phyloP scores from a whole-genome alignment of 2,888 invertebrate genomes.

The Ligdia adustata region DNA sequence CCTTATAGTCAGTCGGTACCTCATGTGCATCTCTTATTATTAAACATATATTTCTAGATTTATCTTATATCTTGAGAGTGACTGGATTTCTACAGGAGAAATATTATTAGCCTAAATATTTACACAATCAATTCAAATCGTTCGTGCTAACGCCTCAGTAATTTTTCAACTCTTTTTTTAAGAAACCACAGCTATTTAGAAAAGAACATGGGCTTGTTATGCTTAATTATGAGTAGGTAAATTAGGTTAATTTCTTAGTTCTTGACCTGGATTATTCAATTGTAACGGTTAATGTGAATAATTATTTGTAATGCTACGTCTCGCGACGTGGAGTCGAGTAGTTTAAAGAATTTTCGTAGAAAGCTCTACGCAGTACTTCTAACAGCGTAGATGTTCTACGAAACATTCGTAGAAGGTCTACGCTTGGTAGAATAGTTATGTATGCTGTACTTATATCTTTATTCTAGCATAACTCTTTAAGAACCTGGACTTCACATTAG shows the following conservation, averaged over 20 bases:
- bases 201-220: conserved; percentile 17
- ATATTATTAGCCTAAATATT: conserved; percentile 10
- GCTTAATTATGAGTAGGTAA: conserved; percentile 19
- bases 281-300: conserved; percentile 5
- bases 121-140: conserved; percentile 10
- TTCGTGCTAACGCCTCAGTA: conserved; percentile 23
- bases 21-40: too few species aligned
- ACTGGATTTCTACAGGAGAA: background rate
- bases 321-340: too few species aligned
- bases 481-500: too few species aligned
- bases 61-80: too few species aligned
- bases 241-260: conserved; percentile 21
- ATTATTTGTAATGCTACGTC: too few species aligned
- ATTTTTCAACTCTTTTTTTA: conserved; percentile 14
- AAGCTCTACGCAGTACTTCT: background rate
- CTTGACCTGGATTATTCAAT: conserved; percentile 17
- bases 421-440: too few species aligned
- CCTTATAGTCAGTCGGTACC: too few species aligned
- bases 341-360: background rate
- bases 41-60: too few species aligned
- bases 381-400: conserved; percentile 5
- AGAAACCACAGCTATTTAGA: conserved; percentile 3
- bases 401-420: background rate
- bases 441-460: too few species aligned
- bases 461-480: too few species aligned